These are phyloP conservation scores for Taeniopygia guttata DNA, from an alignment of 2,797 vertebrate species.

Conservation along the genomic window DNA sequence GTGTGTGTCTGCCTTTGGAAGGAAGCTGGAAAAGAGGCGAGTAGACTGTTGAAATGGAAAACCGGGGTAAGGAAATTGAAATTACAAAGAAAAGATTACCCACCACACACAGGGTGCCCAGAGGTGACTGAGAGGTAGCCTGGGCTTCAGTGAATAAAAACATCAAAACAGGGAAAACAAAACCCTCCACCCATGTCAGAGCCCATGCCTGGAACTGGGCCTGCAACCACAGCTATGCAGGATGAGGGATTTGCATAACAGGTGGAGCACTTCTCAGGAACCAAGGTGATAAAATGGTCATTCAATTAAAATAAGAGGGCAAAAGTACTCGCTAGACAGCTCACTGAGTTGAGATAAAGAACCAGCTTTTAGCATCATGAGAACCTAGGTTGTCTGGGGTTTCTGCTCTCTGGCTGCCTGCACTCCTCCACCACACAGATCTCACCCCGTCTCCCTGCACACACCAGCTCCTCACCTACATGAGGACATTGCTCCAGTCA, in stretches of 20 bases:
- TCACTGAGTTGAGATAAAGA: not conserved
- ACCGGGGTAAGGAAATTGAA: not conserved
- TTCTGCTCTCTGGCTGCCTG: not conserved
- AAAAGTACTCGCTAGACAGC: not conserved
- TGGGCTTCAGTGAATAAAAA: not conserved
- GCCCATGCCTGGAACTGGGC: accelerated
- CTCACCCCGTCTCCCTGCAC: not conserved
- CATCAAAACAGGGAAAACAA: not conserved
- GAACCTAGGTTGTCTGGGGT: not conserved
- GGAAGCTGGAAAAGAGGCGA: not conserved
- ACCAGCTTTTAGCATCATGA: not conserved
- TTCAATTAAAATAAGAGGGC: not conserved
- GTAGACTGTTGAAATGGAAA: not conserved
- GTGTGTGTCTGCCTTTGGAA: not conserved
- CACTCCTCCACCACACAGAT: accelerated
- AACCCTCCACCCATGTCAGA: not conserved
- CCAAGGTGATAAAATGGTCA: not conserved
- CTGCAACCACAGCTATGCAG: accelerated
- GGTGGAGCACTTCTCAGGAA: not conserved
- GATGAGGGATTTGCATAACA: not conserved
- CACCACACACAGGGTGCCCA: not conserved
- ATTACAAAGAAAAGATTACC: not conserved
- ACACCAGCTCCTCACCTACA: not conserved
- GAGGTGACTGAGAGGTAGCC: not conserved
- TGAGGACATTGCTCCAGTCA: accelerated